These are phyloP conservation scores for Anthonomus grandis DNA, from an alignment of 1,140 invertebrate genomes.

Conservation along the genomic window DNA sequence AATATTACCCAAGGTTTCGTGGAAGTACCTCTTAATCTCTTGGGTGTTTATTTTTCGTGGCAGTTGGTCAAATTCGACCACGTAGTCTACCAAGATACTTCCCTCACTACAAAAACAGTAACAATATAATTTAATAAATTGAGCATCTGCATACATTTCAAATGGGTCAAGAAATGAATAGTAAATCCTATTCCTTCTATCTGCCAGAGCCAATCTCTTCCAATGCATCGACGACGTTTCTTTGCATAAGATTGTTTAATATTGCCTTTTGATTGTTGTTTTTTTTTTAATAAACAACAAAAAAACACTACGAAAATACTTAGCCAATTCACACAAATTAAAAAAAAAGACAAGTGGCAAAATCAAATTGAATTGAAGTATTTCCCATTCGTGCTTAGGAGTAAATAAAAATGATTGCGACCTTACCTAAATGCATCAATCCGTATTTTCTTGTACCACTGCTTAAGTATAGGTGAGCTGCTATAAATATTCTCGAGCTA, in stretches of 20 bases:
- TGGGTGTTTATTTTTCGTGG: slow-evolving; percentile 73
- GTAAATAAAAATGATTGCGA: neutral
- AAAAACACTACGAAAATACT: no score
- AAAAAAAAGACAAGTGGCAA: neutral
- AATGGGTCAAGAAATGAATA: no score
- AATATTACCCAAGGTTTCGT: slow-evolving; percentile 64
- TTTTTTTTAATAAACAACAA: no score
- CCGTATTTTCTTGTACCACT: slow-evolving; percentile 80
- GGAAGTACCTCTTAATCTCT: slow-evolving; percentile 78
- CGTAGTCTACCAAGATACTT: slow-evolving; percentile 85
- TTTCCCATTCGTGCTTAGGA: neutral
- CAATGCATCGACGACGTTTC: no score
- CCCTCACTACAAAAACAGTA: slow-evolving; percentile 60
- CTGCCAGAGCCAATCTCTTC: no score
- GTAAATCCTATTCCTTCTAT: no score
- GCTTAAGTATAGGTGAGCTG: slow-evolving; percentile 66
- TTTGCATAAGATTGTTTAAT: no score
- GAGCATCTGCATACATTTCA: no score
- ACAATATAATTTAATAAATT: neutral
- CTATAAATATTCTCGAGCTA: slow-evolving; percentile 80
- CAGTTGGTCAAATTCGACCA: slow-evolving; percentile 75
- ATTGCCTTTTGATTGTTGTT: no score
- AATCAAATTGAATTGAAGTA: neutral
- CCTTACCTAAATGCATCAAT: slow-evolving; percentile 79
- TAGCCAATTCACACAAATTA: no score